A percentile compares a stretch with the other conserved stretches of the same genome.
phyloP scores from a whole-genome alignment of 2,113 vertebrate genomes.

The Percina caprodes region DNA sequence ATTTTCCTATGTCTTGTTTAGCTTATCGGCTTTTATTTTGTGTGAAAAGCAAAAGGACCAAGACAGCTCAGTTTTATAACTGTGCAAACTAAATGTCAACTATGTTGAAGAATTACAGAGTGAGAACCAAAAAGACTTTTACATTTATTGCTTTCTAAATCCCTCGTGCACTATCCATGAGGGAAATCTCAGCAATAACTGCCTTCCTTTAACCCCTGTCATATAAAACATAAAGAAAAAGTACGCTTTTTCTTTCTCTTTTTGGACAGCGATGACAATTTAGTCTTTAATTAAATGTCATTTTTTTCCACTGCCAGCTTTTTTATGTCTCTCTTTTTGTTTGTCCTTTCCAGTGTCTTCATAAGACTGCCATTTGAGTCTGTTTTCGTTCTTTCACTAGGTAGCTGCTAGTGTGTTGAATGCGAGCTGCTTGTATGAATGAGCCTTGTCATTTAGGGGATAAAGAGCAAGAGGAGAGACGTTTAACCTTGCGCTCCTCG shows the following conservation, averaged over 20 bases:
- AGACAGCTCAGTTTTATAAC: conserved; percentile 46
- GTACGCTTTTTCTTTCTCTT: not conserved
- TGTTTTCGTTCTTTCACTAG: conserved; percentile 30
- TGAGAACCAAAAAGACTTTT: conserved; percentile 28
- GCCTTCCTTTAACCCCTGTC: conserved; percentile 44
- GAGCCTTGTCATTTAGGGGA: conserved; percentile 75
- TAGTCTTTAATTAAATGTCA: conserved; percentile 55
- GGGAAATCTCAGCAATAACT: conserved; percentile 29
- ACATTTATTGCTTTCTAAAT: conserved; percentile 53
- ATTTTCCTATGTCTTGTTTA: conserved; percentile 30
- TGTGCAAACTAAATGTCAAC: conserved; percentile 53
- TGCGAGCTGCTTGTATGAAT: conserved; percentile 65
- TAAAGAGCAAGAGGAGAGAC: conserved; percentile 72
- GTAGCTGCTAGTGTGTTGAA: conserved; percentile 66
- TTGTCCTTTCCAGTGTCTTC: conserved; percentile 19
- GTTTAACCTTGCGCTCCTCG: conserved; percentile 73
- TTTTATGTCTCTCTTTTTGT: conserved; percentile 2
- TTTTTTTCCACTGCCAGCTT: conserved; percentile 35
- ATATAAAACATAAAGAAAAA: conserved; percentile 38
- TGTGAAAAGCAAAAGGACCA: conserved; percentile 34
- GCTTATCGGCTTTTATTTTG: conserved; percentile 33
- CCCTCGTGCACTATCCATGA: conserved; percentile 33
- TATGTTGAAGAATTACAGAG: conserved; percentile 51
- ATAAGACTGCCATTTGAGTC: conserved; percentile 19
- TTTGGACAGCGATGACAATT: conserved; percentile 36